Evolutionary conservation across 2,888 invertebrate genomes (phyloP), one percentile per base, ranked within the genome.

Genomic region (Coleophora deauratella): DNA sequence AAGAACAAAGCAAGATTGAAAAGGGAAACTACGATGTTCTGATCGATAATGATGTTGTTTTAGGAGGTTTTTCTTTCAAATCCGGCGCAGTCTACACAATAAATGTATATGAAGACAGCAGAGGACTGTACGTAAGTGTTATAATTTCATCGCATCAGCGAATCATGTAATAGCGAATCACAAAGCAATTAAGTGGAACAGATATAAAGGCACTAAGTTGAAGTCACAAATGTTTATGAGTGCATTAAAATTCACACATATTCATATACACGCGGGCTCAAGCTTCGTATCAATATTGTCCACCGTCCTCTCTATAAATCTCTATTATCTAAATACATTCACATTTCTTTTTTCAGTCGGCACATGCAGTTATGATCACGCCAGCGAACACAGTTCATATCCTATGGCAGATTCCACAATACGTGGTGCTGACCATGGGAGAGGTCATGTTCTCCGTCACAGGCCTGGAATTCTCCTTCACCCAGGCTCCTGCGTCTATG

Each of bases 361-460:
- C 72, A 1, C 72, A 75, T 9, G 51, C 63, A 42, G 57, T 87
- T 9, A 72, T 64, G 4, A 82, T 93, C 27, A 91, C 93, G 0
- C 76, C 88, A 2, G 88, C 93, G 0, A 95, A 94, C 68, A 88
- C 89, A 1, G 70, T 97, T 1, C 93, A 94, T 57, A 94, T 98
- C 62, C 68, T 95, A 3, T 94, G 91, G 92, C 89, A 97, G 59
- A 65, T 98, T 13, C 98, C 98, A 0, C 99, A 99, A 70, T 98
- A 97, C 66, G 78, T 98, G 37, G 86, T 98, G 11, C 93, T 99
- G 59, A 97, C 98, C 0, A 89, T 93, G 59, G 98, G 92, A 0
- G 99, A 99, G 77, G 93, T 99, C 33, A 93, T 99, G 91, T 97
- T 98, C 72, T 96, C 97, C 0, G 93, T 99, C 21, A 98, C 98